Percentiles rank a stretch among this genome's conserved stretches.
phyloP scores from a whole-genome alignment of 2,797 vertebrate species.

The Thamnophis elegans region DNA sequence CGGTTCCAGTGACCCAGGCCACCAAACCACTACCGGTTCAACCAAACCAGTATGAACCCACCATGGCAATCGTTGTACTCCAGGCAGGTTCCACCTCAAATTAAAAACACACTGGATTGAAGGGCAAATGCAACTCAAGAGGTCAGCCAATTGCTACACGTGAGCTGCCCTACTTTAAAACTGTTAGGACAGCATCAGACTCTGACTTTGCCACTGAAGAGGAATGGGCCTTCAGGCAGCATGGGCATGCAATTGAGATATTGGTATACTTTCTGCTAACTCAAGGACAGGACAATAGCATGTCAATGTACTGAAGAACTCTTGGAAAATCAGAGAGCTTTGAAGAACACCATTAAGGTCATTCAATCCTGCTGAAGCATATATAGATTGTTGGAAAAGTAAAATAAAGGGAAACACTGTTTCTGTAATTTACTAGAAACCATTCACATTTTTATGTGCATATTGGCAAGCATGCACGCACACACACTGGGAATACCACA shows the following conservation, averaged over 20 bases:
- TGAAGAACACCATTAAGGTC: not conserved
- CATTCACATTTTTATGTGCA: not conserved
- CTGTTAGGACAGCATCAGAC: not conserved
- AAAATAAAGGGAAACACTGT: not conserved
- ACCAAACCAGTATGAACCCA: too few species aligned
- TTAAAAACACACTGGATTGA: not conserved
- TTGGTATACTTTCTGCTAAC: not conserved
- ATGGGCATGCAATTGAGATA: not conserved
- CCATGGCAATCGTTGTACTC: not conserved
- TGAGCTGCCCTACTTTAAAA: not conserved
- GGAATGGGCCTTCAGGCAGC: not conserved
- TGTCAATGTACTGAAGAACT: not conserved
- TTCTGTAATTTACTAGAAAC: constrained; percentile 1
- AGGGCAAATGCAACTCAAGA: not conserved
- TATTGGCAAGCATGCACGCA: not conserved
- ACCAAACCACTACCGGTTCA: too few species aligned
- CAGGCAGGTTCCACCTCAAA: not conserved
- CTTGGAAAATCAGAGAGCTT: not conserved
- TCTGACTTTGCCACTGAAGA: not conserved
- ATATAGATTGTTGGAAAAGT: not conserved
- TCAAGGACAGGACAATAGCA: not conserved
- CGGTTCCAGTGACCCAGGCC: too few species aligned
- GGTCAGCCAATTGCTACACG: not conserved
- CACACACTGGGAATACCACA: not conserved
- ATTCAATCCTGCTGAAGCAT: not conserved